A percentile compares a stretch with the other conserved stretches of the same genome.
Conservation (phyloP, 2,888 invertebrate genomes). For the Fragum fragum region DNA sequence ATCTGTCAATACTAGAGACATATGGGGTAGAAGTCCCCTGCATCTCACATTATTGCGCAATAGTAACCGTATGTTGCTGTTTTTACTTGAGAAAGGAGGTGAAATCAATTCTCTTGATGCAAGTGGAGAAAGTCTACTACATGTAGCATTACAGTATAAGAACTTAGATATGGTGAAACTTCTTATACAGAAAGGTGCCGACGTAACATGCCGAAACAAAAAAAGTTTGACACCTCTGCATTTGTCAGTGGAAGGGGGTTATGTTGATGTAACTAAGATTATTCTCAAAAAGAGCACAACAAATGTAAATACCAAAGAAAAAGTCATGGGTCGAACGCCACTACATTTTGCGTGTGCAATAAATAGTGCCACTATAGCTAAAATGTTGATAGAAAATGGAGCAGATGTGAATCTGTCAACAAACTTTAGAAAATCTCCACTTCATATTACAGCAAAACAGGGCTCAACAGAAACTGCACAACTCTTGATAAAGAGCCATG, state of each 20-base stretch:
- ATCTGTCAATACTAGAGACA: conserved; percentile 71
- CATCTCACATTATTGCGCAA: conserved; percentile 76
- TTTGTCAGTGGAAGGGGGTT: conserved; percentile 71
- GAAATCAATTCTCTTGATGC: conserved; percentile 74
- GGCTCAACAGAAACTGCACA: conserved; percentile 73
- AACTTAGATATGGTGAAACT: conserved; percentile 74
- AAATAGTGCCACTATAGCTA: conserved; percentile 70
- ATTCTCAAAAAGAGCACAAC: conserved; percentile 76
- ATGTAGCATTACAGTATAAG: conserved; percentile 72
- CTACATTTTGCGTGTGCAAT: conserved; percentile 78
- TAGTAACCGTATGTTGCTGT: conserved; percentile 69
- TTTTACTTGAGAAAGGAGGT: conserved; percentile 72
- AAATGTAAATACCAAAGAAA: conserved; percentile 78
- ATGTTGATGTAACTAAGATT: conserved; percentile 72
- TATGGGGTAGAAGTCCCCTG: conserved; percentile 73
- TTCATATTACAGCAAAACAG: conserved; percentile 75
- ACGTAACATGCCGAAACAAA: conserved; percentile 74
- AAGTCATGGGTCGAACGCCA: conserved; percentile 80
- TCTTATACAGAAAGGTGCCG: conserved; percentile 72
- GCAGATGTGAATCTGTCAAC: conserved; percentile 81
- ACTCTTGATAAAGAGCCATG: conserved; percentile 70
- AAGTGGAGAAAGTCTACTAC: conserved; percentile 69
- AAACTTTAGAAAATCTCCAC: conserved; percentile 77
- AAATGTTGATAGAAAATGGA: conserved; percentile 76
- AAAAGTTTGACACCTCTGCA: conserved; percentile 78